phyloP scores from a whole-genome alignment of 2,113 vertebrate genomes.

The Pseudopodoces humilis region DNA sequence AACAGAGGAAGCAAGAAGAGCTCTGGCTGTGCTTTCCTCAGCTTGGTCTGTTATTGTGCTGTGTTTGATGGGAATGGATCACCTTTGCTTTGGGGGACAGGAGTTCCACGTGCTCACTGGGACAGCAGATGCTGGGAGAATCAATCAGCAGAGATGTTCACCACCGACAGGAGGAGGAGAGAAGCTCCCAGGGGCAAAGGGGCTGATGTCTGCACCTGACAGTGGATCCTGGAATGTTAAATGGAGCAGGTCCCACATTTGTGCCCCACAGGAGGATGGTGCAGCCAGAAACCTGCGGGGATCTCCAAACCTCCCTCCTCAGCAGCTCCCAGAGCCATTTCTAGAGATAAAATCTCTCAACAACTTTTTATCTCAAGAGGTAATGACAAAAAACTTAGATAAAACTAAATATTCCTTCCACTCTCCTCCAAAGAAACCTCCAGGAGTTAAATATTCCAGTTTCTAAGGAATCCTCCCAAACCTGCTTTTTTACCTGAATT shows the following conservation, averaged over 20 bases:
- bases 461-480: neutral
- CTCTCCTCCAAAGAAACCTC: neutral
- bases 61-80: neutral
- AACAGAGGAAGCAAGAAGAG: neutral
- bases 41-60: neutral
- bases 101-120: neutral
- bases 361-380: neutral
- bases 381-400: neutral
- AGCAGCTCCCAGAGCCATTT: neutral
- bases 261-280: neutral
- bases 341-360: neutral
- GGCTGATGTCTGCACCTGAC: neutral
- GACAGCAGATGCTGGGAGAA: neutral
- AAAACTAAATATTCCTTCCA: neutral
- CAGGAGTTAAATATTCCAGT: neutral
- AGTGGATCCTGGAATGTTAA: fast-evolving
- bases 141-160: neutral
- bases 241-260: neutral
- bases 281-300: neutral
- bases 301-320: neutral
- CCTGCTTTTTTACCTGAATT: neutral
- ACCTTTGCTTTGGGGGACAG: neutral
- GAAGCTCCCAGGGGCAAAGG: neutral
- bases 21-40: neutral
- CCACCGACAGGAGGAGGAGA: neutral